Base-by-base conservation (phyloP, 2,797 vertebrate genomes). In the Anguilla megastoma region DNA sequence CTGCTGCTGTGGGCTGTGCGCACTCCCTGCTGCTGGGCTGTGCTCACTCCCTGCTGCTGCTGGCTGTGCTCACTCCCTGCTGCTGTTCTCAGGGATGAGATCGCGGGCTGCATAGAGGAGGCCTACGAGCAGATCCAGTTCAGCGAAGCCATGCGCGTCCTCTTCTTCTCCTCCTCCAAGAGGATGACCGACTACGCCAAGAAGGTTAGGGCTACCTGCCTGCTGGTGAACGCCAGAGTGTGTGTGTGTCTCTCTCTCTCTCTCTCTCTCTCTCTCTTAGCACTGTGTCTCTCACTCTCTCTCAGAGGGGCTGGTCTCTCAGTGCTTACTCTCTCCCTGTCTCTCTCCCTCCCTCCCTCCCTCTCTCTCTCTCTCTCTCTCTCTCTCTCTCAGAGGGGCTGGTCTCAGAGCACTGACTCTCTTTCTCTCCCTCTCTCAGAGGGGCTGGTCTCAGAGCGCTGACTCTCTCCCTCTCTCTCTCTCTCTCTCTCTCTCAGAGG, bases 121-220 rank as follows among this genome's bases (percentile, higher is more conserved):
- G 98, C 98, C 0, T 99, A 99, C 8, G 98, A 98, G 90, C 97
- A 98, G 93, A 98, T 99, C 92, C 97, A 98, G 89, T 98, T 98
- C 91, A 95, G 90, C 0, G 98, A 99, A 90, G 98, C 98, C 82
- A 97, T 97, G 0, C 94, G 98, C 18, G 97, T 98, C 89, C 97
- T 99, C 48, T 98, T 99, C 96, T 99, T 98, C 94, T 97, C 92
- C 89, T 96, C 97, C 0, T 95, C 97, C 6, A 98, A 98, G 92
- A 98, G 98, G 93, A 99, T 99, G 98, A 98, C 97, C 0, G 98
- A 99, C 3, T 99, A 99, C 0, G 98, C 97, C 83, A 98, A 98
- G 90, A 98, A 99, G 96, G 98, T 99, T 88, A 89, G 94, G 90
- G n/a, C 74, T 66, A 0, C 24, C 58, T 41, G 33, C 36, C 33